Percentiles rank a stretch among this genome's conserved stretches.
Conservation (phyloP, 1,140 invertebrate genomes). For the Capitella teleta region DNA sequence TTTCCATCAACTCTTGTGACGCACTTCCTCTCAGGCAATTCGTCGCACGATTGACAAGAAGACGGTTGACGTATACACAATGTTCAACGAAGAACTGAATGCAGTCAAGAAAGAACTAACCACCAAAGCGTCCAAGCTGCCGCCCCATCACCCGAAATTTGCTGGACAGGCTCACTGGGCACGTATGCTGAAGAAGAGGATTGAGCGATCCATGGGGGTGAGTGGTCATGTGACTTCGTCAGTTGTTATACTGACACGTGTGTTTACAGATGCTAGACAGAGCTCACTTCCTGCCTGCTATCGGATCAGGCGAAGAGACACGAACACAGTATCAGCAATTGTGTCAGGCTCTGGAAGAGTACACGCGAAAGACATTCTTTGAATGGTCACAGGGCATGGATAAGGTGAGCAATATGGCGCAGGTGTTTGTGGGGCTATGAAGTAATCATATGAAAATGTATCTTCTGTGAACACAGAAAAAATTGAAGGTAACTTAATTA, state of each 20-base stretch:
- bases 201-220: slow-evolving; percentile 46
- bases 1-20: background rate
- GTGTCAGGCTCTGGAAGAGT: slow-evolving; percentile 54
- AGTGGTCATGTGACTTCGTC: background rate
- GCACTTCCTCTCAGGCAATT: slow-evolving; percentile 41
- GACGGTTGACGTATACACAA: slow-evolving; percentile 55
- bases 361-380: slow-evolving; percentile 50
- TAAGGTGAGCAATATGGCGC: slow-evolving; percentile 33
- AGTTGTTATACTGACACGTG: slow-evolving; percentile 2
- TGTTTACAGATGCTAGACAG: slow-evolving; percentile 49
- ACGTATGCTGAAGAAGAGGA: slow-evolving; percentile 50
- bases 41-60: slow-evolving; percentile 43
- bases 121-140: slow-evolving; percentile 50
- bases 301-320: slow-evolving; percentile 58
- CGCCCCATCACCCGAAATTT: slow-evolving; percentile 53
- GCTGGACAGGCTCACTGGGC: slow-evolving; percentile 58
- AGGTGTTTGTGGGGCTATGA: too few relatives aligned
- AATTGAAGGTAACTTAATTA: too few relatives aligned
- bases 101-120: slow-evolving; percentile 59
- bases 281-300: slow-evolving; percentile 59
- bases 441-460: too few relatives aligned
- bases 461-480: too few relatives aligned
- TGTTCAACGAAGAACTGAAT: slow-evolving; percentile 67
- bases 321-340: slow-evolving; percentile 55
- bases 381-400: slow-evolving; percentile 53